A percentile compares a stretch with the other conserved stretches of the same genome.
Conservation (phyloP, 2,888 invertebrate genomes). For the Eilema caniola region DNA sequence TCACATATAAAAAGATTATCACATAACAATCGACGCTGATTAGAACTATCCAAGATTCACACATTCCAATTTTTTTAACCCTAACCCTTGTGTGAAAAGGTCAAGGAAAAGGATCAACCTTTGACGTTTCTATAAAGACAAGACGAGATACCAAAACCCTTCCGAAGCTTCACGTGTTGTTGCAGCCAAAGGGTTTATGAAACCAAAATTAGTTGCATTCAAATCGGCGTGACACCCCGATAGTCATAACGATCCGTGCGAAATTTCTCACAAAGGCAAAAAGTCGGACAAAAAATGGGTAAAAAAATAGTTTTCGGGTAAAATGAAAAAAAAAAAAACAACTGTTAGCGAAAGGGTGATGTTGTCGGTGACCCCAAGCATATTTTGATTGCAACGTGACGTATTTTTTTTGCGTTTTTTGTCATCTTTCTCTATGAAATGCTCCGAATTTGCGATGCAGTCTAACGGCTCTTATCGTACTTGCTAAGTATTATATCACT, state of each 20-base stretch:
- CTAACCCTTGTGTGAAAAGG: conserved; percentile 67
- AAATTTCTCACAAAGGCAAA: conserved; percentile 73
- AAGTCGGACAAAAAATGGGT: conserved; percentile 47
- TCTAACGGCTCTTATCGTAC: conserved; percentile 5
- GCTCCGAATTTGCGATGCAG: conserved; percentile 6
- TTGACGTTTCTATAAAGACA: conserved; percentile 70
- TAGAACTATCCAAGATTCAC: conserved; percentile 66
- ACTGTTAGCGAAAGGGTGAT: conserved; percentile 67
- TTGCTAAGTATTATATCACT: conserved; percentile 19
- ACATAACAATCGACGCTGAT: conserved; percentile 67
- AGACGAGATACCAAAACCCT: conserved; percentile 69
- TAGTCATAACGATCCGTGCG: conserved; percentile 82
- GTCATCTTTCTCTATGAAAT: background rate
- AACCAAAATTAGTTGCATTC: conserved; percentile 84
- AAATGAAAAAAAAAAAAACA: conserved; percentile 52
- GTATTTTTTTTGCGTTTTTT: conserved; percentile 48
- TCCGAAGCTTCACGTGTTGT: conserved; percentile 66
- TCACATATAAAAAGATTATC: conserved; percentile 40
- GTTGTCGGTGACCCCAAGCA: conserved; percentile 64
- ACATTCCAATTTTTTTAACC: conserved; percentile 67
- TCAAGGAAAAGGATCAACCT: conserved; percentile 77
- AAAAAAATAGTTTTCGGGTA: conserved; percentile 56
- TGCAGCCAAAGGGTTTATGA: conserved; percentile 68
- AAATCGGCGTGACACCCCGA: conserved; percentile 73
- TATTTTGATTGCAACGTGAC: conserved; percentile 61